Evolutionary conservation across 2,797 vertebrate genomes (phyloP).

Genomic region (Brotula barbata): DNA sequence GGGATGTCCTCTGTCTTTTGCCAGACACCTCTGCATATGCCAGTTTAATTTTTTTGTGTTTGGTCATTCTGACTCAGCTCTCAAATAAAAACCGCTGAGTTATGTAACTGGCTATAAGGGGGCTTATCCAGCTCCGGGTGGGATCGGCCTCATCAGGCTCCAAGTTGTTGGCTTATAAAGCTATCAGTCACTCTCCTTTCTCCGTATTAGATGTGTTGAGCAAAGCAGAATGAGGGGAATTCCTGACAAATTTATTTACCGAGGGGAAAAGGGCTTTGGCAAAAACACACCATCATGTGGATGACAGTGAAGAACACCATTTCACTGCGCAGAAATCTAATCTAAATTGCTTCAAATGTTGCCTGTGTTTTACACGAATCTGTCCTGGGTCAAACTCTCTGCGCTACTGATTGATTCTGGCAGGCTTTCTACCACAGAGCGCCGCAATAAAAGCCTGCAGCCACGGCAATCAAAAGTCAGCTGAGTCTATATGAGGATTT

Average conservation of each 20-base stretch:
- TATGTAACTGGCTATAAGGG: slow-evolving; percentile 41
- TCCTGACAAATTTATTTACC: neutral
- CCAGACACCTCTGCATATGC: slow-evolving; percentile 15
- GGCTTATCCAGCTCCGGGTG: slow-evolving; percentile 35
- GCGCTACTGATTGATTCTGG: slow-evolving; percentile 42
- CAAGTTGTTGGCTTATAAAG: slow-evolving; percentile 39
- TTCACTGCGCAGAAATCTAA: slow-evolving; percentile 20
- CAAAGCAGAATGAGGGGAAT: neutral
- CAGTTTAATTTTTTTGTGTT: slow-evolving; percentile 27
- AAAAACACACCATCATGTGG: neutral
- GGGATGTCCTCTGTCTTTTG: slow-evolving; percentile 29
- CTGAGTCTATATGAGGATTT: slow-evolving; percentile 17
- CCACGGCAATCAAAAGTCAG: slow-evolving; percentile 27
- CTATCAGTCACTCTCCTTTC: slow-evolving; percentile 38
- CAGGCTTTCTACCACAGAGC: slow-evolving; percentile 43
- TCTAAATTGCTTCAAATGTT: slow-evolving; percentile 34
- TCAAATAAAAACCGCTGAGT: slow-evolving; percentile 43
- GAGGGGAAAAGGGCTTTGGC: neutral
- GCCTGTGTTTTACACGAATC: slow-evolving; percentile 15
- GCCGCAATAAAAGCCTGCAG: slow-evolving; percentile 36
- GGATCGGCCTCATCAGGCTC: slow-evolving; percentile 46
- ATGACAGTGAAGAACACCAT: slow-evolving; percentile 14
- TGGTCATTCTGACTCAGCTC: slow-evolving; percentile 14
- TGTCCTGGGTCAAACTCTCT: slow-evolving; percentile 41
- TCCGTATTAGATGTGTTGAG: slow-evolving; percentile 18